Conservation (phyloP, 2,113 vertebrate species). For the Ceyx cyanopectus region DNA sequence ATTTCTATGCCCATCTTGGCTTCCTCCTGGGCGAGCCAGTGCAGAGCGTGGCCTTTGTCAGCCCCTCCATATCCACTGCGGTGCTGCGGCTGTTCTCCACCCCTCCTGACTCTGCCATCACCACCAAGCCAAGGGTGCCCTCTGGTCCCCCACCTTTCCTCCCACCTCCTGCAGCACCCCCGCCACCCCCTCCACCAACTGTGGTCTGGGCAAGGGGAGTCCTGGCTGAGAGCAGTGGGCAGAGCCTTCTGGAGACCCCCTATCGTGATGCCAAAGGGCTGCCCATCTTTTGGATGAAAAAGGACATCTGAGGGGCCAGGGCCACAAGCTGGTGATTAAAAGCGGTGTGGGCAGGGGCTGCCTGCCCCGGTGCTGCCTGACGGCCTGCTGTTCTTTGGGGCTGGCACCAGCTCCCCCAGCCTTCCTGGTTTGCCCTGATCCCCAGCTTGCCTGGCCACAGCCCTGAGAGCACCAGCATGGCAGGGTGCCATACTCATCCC, state of each 20-base stretch:
- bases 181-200: not conserved
- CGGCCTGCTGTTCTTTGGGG: not conserved
- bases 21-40: conserved; percentile 85
- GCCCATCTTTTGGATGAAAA: conserved; percentile 96
- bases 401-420: not conserved
- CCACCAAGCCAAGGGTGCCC: not conserved
- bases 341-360: not conserved
- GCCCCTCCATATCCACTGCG: conserved; percentile 76
- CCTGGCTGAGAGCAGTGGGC: not conserved
- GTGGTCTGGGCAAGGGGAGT: not conserved
- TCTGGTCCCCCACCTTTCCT: not conserved
- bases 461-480: not conserved
- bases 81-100: conserved; percentile 80
- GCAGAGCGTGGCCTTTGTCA: conserved; percentile 85
- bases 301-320: conserved; percentile 79
- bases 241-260: conserved; percentile 79
- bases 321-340: not conserved
- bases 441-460: accelerated
- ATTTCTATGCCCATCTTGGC: conserved; percentile 92
- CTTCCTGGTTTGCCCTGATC: not conserved
- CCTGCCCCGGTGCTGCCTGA: not conserved
- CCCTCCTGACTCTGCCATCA: not conserved
- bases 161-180: not conserved
- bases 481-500: not conserved
- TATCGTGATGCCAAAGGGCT: conserved; percentile 85